Percentiles rank a stretch among this genome's conserved stretches.
Evolutionary conservation across 2,113 vertebrate species (phyloP).

Genomic region (Lepidiolamprologus cunningtoni): DNA sequence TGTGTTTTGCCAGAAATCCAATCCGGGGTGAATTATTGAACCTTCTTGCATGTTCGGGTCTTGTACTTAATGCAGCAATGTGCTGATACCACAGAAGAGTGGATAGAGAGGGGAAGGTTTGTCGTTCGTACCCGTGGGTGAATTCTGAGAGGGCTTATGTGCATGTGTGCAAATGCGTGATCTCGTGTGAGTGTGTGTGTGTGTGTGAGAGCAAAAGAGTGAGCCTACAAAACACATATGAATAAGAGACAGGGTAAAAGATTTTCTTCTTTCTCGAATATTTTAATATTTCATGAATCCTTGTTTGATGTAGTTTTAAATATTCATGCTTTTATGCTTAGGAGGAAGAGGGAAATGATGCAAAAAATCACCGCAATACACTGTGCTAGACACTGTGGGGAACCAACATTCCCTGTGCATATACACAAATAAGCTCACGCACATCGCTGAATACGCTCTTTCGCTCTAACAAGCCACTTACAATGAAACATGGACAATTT

Average conservation of each 20-base stretch:
- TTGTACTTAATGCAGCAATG: slow-evolving; percentile 29
- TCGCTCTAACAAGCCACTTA: slow-evolving; percentile 35
- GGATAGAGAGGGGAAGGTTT: slow-evolving; percentile 17
- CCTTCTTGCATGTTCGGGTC: background rate
- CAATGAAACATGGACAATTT: slow-evolving; percentile 30
- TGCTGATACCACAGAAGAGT: slow-evolving; percentile 45
- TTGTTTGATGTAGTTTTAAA: slow-evolving; percentile 73
- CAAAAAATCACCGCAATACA: slow-evolving; percentile 42
- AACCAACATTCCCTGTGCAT: background rate
- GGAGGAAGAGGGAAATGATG: slow-evolving; percentile 60
- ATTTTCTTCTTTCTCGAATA: slow-evolving; percentile 61
- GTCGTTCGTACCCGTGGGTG: slow-evolving; percentile 39
- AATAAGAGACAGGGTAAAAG: slow-evolving; percentile 58
- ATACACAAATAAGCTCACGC: background rate
- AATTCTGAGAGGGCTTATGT: background rate
- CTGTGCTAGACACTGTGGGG: background rate
- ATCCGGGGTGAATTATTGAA: slow-evolving; percentile 35
- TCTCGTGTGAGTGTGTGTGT: background rate
- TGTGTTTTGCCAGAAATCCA: slow-evolving; percentile 12
- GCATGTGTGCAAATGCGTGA: background rate
- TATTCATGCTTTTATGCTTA: slow-evolving; percentile 71
- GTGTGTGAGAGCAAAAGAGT: background rate
- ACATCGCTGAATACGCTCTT: background rate
- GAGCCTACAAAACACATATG: slow-evolving; percentile 23
- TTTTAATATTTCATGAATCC: slow-evolving; percentile 72